Evolutionary conservation across 2,113 vertebrate species (phyloP).

Genomic region (Gorsachius goisagi): DNA sequence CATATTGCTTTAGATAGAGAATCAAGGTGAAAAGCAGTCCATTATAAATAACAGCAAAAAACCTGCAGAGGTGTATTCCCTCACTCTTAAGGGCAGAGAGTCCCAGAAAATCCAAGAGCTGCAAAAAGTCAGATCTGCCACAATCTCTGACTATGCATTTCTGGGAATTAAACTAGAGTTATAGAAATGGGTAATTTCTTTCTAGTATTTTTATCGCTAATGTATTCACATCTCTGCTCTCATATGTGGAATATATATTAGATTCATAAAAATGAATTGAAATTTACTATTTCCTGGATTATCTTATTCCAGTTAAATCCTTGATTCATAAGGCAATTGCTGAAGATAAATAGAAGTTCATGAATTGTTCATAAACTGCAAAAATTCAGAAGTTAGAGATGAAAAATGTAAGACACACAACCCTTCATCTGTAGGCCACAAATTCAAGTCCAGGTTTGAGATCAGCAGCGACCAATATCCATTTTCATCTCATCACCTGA

Average conservation of each 20-base stretch:
- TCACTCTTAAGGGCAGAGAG: not conserved
- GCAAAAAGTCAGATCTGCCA: not conserved
- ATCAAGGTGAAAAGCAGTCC: not conserved
- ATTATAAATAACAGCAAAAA: not conserved
- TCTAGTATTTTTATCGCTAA: slow-evolving; percentile 44
- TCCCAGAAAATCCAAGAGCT: not conserved
- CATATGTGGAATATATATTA: slow-evolving; percentile 12
- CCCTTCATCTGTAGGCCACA: not conserved
- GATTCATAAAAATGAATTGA: slow-evolving; percentile 47
- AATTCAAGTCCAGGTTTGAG: not conserved
- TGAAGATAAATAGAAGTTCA: slow-evolving; percentile 54
- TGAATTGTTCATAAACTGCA: slow-evolving; percentile 57
- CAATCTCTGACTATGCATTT: not conserved
- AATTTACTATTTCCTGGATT: slow-evolving; percentile 62
- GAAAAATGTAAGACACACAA: slow-evolving; percentile 4
- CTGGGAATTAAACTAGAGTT: not conserved
- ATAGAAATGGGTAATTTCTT: slow-evolving; percentile 28
- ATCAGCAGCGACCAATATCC: not conserved
- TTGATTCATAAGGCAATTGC: slow-evolving; percentile 51
- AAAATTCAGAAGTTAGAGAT: slow-evolving; percentile 14
- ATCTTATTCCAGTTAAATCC: slow-evolving; percentile 55
- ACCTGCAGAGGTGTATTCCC: not conserved
- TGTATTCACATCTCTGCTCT: slow-evolving; percentile 31
- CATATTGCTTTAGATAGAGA: not conserved
- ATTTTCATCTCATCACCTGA: slow-evolving; percentile 38